Evolutionary conservation across 2,888 invertebrate species (phyloP).

Genomic region (Tenthredo notha): DNA sequence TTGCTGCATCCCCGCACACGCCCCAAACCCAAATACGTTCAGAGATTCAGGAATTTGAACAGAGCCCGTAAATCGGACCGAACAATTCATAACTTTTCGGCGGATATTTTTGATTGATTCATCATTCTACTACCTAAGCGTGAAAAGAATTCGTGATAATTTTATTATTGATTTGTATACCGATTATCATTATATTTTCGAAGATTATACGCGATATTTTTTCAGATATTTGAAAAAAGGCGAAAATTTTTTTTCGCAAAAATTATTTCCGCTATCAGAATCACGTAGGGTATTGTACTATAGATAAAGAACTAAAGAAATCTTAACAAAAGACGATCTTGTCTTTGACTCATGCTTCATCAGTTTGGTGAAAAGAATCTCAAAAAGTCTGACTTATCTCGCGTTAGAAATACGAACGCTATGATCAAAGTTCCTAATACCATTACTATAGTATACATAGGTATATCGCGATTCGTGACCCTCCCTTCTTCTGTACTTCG

Average conservation of each 20-base stretch:
- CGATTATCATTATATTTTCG: not conserved
- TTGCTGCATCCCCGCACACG: conserved; percentile 36
- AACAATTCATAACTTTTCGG: not conserved
- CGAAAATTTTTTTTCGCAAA: not conserved
- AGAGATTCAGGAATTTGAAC: conserved; percentile 3
- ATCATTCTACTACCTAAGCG: not conserved
- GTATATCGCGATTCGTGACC: not conserved
- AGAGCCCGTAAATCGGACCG: not conserved
- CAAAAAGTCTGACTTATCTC: conserved; percentile 14
- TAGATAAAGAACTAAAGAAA: not conserved
- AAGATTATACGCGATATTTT: too few relatives aligned
- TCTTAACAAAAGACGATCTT: not conserved
- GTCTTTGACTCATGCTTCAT: conserved; percentile 23
- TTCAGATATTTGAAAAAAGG: not conserved
- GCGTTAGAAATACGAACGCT: not conserved
- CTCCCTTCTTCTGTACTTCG: not conserved
- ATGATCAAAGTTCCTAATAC: not conserved
- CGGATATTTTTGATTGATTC: not conserved
- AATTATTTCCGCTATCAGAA: not conserved
- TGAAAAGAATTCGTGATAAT: not conserved
- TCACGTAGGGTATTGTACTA: conserved; percentile 8
- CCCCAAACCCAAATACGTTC: not conserved
- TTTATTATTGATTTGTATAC: not conserved
- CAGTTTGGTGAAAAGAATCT: conserved; percentile 22
- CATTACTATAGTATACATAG: not conserved